These are phyloP conservation scores for Falco columbarius DNA, from an alignment of 2,797 vertebrate genomes.

Conservation along the genomic window DNA sequence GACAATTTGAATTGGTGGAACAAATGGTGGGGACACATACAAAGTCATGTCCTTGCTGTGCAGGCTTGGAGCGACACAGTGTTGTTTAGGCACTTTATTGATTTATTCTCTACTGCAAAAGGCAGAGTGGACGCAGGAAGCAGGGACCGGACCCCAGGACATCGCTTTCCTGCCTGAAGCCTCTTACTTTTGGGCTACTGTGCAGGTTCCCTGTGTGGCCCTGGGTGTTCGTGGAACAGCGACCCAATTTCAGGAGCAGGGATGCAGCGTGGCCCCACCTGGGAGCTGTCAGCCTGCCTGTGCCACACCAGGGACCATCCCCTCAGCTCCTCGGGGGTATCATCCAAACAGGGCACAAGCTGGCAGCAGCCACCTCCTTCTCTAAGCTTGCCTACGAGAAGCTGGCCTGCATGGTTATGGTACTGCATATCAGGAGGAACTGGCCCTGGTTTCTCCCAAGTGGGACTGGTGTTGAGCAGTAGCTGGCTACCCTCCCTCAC, in stretches of 20 bases:
- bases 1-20: constrained; percentile 1
- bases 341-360: background rate
- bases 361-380: background rate
- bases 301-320: background rate
- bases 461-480: background rate
- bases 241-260: background rate
- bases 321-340: background rate
- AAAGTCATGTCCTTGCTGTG: background rate
- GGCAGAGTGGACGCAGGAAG: background rate
- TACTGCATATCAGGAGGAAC: background rate
- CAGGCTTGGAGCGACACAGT: background rate
- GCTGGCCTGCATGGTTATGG: background rate
- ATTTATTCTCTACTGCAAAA: background rate
- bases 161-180: background rate
- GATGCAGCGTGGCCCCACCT: background rate
- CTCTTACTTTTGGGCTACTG: background rate
- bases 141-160: background rate
- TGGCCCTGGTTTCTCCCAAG: background rate
- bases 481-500: background rate
- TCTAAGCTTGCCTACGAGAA: background rate
- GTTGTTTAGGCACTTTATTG: background rate
- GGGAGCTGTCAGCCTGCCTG: background rate
- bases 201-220: background rate
- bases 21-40: constrained; percentile 28
- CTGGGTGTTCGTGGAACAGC: background rate